These are phyloP conservation scores for Cyclura pinguis DNA, from an alignment of 2,797 vertebrate species.

Conservation along the genomic window DNA sequence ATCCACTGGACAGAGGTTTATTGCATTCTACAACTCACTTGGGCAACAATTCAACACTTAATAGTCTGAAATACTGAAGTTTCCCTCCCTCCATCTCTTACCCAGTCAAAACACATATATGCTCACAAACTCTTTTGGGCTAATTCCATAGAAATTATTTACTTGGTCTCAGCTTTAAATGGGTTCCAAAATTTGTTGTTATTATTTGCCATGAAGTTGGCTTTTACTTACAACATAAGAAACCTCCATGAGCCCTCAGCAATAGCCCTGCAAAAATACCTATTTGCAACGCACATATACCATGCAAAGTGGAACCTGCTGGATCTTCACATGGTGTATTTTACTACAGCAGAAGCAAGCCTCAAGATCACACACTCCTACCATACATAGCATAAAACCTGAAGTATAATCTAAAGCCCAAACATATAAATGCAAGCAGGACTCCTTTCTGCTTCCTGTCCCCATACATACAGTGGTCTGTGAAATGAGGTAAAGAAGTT, in stretches of 20 bases:
- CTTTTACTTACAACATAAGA: too few species aligned
- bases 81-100: neutral
- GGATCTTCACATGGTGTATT: too few species aligned
- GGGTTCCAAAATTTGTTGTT: neutral
- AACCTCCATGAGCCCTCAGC: too few species aligned
- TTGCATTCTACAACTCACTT: conserved; percentile 14
- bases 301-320: too few species aligned
- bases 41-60: neutral
- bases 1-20: conserved; percentile 24
- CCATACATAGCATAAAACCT: neutral
- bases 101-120: too few species aligned
- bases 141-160: neutral
- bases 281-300: neutral
- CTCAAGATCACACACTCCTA: neutral
- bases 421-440: neutral
- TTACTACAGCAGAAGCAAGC: too few species aligned
- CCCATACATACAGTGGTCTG: too few species aligned
- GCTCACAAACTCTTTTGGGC: neutral
- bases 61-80: neutral
- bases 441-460: too few species aligned
- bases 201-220: too few species aligned
- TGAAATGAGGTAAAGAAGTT: neutral
- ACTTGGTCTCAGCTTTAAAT: neutral
- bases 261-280: neutral
- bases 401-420: neutral